Evolutionary conservation across 2,888 invertebrate genomes (phyloP), one percentile per base, ranked within the genome.

Genomic region (Lapara coniferarum): DNA sequence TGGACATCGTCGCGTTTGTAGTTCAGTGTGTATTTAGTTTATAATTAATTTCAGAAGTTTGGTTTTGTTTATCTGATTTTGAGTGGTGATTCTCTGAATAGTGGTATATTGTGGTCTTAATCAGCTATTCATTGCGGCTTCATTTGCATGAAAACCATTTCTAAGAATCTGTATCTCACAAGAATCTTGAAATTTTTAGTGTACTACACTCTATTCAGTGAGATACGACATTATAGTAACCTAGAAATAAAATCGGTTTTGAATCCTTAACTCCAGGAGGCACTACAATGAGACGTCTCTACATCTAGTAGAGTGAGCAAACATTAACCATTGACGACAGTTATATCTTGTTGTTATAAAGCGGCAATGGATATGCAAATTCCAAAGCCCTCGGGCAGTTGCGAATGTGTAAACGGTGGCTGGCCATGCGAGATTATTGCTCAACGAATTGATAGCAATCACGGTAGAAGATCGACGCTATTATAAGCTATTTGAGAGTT

Each of bases 401-500:
- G 76, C 76, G 75, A 79, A 78, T 78, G 77, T 78, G 74, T 74
- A 19, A 49, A 57, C 57, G 49, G 8, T 49, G 49, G 16, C 49
- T 13, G 19, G 49, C 13, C 49, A 63, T 63, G 63, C 49, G 19
- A 19, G 46, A 49, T 63, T 63, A 49, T 59, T 19, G 59, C 0
- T 49, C 49, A 13, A 63, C 46, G 49, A 63, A 63, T 16, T 59
- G 19, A 10, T 7, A 13, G 6, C 19, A 30, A 63, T 46, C 7
- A 19, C 63, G 63, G 16, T 19, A 63, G 46, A n/a, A 63, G 46
- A 44, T 63, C 46, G 49, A 46, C 49, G 46, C 19, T 63, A 13
- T 63, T 49, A 2, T 6, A 19, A 49, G 13, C 13, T 10, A n/a
- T 37, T 19, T 63, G 19, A 7, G 16, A 46, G 46, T 3, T 16